Base-by-base conservation (phyloP, 1,140 invertebrate species). In the Metopolophium dirhodum region DNA sequence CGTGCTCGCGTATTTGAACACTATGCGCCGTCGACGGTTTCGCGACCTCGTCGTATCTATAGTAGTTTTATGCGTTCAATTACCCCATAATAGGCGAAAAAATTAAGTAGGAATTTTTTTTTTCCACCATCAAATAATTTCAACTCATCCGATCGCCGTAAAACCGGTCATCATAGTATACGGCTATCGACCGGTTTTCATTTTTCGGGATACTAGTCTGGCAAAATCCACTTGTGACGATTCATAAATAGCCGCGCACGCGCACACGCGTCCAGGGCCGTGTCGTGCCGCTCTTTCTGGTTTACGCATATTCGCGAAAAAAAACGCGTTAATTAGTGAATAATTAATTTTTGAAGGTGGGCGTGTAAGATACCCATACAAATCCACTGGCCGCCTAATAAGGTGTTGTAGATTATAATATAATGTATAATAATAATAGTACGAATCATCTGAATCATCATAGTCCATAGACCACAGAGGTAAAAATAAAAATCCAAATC, bases 41-140 rank as follows among this genome's bases (percentile, higher is more conserved):
- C 83, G 83, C 83, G 85, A 86, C 41, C 85, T 86, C 83, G 20
- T 86, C 83, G 20, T 54, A 54, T 23, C 51, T 86, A 4, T 30
- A 86, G 61, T 77, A 77, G 41, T 86, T 49, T 86, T 47, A n/a
- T 86, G 85, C 85, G 41, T 47, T 86, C 41, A 86, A 86, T 86
- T 86, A 86, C 41, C 85, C 45, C 45, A 47, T 47, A 49, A 45
- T 30, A 18, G 41, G 26, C 11, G 26, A 41, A 41, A 86, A 41
- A 86, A 86, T 47, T 26, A 45, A 86, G 83, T 86, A 7, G 83
- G 83, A 45, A 86, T 86, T 37, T 86, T 86, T 86, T 86, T 11
- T 86, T 86, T 86, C 37, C 51, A 22, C 23, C 37, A 23, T 45
- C 23, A 30, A 45, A 23, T 1, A 37, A 51, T 87, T 47, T 87